Evolutionary conservation across 2,797 vertebrate species (phyloP).

Genomic region (Numenius phaeopus): DNA sequence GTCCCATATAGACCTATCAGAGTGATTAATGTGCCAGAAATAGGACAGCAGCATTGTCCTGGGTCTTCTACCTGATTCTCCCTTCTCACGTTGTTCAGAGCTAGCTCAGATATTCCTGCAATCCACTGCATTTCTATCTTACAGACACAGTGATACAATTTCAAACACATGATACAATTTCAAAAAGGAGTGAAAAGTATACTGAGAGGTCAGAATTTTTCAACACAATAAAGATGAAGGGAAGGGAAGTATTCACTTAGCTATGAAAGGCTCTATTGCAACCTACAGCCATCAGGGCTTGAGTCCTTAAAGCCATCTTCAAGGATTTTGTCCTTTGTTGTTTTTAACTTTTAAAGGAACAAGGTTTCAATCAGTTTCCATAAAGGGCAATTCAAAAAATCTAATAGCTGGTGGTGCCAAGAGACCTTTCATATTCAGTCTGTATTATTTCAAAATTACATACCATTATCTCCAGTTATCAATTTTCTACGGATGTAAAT

Average conservation of each 20-base stretch:
- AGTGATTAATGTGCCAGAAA: constrained; percentile 7
- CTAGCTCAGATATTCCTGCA: background rate
- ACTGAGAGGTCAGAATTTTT: background rate
- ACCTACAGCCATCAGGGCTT: background rate
- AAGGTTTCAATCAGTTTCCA: background rate
- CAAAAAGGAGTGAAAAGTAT: background rate
- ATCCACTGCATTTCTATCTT: background rate
- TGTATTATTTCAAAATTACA: constrained; percentile 13
- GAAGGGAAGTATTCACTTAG: background rate
- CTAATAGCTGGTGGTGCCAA: background rate
- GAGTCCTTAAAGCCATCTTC: background rate
- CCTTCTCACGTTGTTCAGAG: background rate
- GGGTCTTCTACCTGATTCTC: background rate
- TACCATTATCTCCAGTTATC: constrained; percentile 8
- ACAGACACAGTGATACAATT: background rate
- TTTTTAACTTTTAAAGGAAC: background rate
- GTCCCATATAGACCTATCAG: background rate
- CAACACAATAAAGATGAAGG: background rate
- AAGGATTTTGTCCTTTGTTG: background rate
- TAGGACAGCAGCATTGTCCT: background rate
- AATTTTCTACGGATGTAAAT: constrained; percentile 11
- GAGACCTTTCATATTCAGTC: background rate
- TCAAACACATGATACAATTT: background rate
- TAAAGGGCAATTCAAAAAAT: background rate
- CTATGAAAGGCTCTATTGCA: background rate